A percentile compares a stretch with the other conserved stretches of the same genome.
phyloP scores from a whole-genome alignment of 2,888 invertebrate genomes.

The Ornithoptera alexandrae region DNA sequence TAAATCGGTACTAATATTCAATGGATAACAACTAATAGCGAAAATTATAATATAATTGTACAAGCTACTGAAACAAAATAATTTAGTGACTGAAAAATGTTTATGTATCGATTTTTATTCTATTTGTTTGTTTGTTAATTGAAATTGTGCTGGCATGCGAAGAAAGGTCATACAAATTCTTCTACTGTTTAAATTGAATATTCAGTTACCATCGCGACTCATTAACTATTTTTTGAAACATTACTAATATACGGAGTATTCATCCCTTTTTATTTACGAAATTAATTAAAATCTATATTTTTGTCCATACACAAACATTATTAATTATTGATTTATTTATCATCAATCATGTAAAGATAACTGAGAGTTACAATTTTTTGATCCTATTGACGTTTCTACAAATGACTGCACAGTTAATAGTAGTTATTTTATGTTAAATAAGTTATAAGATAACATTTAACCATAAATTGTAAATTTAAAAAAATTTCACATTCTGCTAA shows the following conservation, averaged over 20 bases:
- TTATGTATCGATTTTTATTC: background rate
- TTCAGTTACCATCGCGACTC: background rate
- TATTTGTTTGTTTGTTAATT: background rate
- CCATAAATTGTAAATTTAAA: background rate
- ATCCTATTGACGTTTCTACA: background rate
- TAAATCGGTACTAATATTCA: background rate
- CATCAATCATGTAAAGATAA: background rate
- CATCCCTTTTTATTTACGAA: background rate
- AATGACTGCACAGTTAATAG: constrained; percentile 8
- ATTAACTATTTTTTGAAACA: background rate
- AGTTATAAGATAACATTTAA: constrained; percentile 14
- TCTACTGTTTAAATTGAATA: background rate
- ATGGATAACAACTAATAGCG: background rate
- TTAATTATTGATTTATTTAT: background rate
- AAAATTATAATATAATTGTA: background rate
- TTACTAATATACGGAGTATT: background rate
- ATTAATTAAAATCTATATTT: background rate
- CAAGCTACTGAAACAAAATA: background rate
- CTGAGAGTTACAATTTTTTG: background rate
- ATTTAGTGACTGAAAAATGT: background rate
- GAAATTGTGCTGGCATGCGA: background rate
- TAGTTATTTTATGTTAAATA: background rate
- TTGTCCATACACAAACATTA: background rate
- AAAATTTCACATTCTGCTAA: background rate
- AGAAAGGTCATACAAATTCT: background rate